Evolutionary conservation across 2,113 vertebrate species (phyloP), one percentile per base, ranked within the genome.

Genomic region (Atrichornis clamosus): DNA sequence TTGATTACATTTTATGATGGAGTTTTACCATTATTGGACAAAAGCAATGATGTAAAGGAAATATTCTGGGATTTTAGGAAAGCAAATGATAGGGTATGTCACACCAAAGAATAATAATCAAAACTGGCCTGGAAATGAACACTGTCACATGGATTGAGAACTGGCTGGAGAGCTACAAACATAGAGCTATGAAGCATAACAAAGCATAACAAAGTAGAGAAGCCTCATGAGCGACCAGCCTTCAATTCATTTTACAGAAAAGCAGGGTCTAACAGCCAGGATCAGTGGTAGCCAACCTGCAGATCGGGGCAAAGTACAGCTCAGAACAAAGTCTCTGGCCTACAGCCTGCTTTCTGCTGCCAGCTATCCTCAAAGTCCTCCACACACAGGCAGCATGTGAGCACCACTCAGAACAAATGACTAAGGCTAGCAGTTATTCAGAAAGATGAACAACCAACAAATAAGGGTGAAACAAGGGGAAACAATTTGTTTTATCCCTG

Each of bases 1-100:
- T 93, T 96, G 96, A 96, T 97, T 96, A 95, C 65, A 91, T 95
- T 94, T 94, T 94, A 90, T 84, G 91, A 96, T 90, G 72, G 84
- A 58, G 73, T 94, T 96, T 91, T 90, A 93, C 85, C 77, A 77
- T 95, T 90, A 64, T 55, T 76, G 84, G 75, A 94, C 84, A 94
- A 94, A 96, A 55, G 24, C 78, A 96, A 86, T 95, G 96, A 96
- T 4, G 75, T 84, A 94, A 96, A 96, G 77, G 88, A 97, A 96
- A 91, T 90, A 88, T 82, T 93, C 83, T 89, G 84, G 69, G 90
- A 94, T 96, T 95, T 95, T 37, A 84, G 84, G 52, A 70, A 92
- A 94, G 87, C 47, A 95, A 96, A 95, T 88, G 75, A 94, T 79
- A 94, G 81, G 75, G 64, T 92, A 94, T 93, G 84, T 93, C 69